A percentile compares a stretch with the other conserved stretches of the same genome.
Evolutionary conservation across 37 sponge, comb jelly and placozoan genomes (phyloP).

Genomic region (Lycopodina hypogea): DNA sequence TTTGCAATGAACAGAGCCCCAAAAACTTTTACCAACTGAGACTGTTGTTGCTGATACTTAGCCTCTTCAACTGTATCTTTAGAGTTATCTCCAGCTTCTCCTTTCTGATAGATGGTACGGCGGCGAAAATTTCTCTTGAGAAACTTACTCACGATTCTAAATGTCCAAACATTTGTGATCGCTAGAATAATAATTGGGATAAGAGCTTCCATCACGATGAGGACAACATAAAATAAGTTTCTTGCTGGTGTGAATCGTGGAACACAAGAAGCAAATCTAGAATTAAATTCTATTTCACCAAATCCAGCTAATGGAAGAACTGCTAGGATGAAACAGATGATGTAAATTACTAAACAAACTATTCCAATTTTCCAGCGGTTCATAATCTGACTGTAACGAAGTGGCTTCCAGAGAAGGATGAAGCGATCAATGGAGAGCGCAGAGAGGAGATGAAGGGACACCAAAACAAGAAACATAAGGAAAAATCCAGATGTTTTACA

Average conservation of each 20-base stretch:
- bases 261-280: constrained; percentile 49
- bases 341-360: constrained; percentile 21
- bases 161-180: constrained; percentile 58
- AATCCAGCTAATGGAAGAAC: constrained; percentile 54
- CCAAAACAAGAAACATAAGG: constrained; percentile 31
- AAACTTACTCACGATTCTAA: constrained; percentile 41
- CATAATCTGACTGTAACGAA: constrained; percentile 53
- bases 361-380: constrained; percentile 18
- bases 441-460: constrained; percentile 57
- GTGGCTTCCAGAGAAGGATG: constrained; percentile 61
- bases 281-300: constrained; percentile 72
- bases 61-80: constrained; percentile 19
- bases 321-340: constrained; percentile 28
- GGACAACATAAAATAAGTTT: constrained; percentile 43
- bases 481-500: constrained; percentile 51
- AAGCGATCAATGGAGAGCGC: constrained; percentile 66
- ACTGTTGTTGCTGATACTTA: constrained; percentile 56
- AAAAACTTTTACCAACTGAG: constrained; percentile 60
- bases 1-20: constrained; percentile 56
- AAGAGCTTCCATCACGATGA: constrained; percentile 30
- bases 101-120: constrained; percentile 6
- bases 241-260: constrained; percentile 39
- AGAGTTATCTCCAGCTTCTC: neutral
- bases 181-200: too few species aligned
- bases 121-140: constrained; percentile 36